phyloP scores from a whole-genome alignment of 2,797 vertebrate species.

The Pantherophis alleghaniensis region DNA sequence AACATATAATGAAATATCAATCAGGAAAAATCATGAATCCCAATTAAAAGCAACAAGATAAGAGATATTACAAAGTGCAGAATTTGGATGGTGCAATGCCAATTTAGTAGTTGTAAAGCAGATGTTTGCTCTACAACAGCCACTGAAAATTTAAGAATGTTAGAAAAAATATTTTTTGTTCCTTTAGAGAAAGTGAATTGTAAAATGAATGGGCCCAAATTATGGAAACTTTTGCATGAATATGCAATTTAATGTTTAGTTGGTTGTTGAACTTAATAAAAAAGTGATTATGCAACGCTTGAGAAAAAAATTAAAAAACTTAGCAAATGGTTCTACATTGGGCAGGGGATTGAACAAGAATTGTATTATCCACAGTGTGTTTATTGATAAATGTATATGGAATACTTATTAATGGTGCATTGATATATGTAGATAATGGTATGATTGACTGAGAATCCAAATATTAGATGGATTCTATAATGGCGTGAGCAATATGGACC shows the following conservation, averaged over 20 bases:
- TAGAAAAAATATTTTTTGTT: neutral
- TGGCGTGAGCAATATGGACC: neutral
- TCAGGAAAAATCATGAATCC: neutral
- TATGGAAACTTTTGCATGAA: neutral
- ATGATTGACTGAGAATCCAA: neutral
- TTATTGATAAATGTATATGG: neutral
- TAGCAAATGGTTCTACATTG: neutral
- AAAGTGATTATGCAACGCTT: neutral
- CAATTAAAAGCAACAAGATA: neutral
- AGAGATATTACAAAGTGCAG: neutral
- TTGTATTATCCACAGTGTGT: neutral
- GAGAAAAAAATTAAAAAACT: neutral
- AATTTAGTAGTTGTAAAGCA: neutral
- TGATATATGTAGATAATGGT: neutral
- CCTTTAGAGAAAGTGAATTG: neutral
- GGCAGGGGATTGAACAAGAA: neutral
- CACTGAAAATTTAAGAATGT: neutral
- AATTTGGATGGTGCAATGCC: neutral
- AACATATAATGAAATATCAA: neutral
- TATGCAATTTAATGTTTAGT: neutral
- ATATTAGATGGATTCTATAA: neutral
- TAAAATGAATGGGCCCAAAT: neutral
- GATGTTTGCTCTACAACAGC: neutral
- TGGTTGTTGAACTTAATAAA: neutral
- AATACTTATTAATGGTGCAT: neutral